A percentile compares a stretch with the other conserved stretches of the same genome.
Evolutionary conservation across 2,888 invertebrate species (phyloP).

Genomic region (Tetheella fluctuosa): DNA sequence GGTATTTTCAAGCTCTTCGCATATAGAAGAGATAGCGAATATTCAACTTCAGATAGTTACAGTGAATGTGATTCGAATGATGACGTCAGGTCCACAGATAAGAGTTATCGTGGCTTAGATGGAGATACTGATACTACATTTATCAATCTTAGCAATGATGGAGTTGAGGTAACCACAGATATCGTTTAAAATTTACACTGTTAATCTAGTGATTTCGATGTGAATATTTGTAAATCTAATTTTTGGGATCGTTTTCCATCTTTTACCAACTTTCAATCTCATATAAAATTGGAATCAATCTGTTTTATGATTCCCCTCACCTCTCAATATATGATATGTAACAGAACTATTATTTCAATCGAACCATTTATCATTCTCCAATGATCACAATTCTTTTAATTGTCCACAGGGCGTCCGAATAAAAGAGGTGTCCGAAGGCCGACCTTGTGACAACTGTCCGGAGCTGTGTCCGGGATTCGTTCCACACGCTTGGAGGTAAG

Average conservation of each 20-base stretch:
- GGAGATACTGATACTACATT: background rate
- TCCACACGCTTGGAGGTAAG: conserved; percentile 95
- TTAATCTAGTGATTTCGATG: too few relatives aligned
- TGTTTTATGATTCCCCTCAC: too few relatives aligned
- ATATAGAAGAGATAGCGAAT: conserved; percentile 66
- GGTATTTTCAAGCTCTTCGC: conserved; percentile 71
- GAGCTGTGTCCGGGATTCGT: conserved; percentile 93
- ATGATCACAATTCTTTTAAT: conserved; percentile 24
- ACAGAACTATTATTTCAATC: too few relatives aligned
- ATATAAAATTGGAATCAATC: too few relatives aligned
- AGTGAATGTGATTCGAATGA: conserved; percentile 74
- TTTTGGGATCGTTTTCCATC: too few relatives aligned
- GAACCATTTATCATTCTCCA: background rate
- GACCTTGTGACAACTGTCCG: conserved; percentile 93
- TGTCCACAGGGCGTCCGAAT: conserved; percentile 91
- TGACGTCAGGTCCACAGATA: conserved; percentile 27
- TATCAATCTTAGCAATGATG: conserved; percentile 14
- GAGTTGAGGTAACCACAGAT: conserved; percentile 8
- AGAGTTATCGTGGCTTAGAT: background rate
- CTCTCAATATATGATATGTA: too few relatives aligned
- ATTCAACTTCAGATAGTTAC: conserved; percentile 75
- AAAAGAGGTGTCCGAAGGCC: conserved; percentile 93
- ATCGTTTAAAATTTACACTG: background rate
- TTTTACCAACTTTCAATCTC: too few relatives aligned
- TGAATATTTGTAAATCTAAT: too few relatives aligned